Evolutionary conservation across 2,888 invertebrate genomes (phyloP).

Genomic region (Sarcophaga subvicina): DNA sequence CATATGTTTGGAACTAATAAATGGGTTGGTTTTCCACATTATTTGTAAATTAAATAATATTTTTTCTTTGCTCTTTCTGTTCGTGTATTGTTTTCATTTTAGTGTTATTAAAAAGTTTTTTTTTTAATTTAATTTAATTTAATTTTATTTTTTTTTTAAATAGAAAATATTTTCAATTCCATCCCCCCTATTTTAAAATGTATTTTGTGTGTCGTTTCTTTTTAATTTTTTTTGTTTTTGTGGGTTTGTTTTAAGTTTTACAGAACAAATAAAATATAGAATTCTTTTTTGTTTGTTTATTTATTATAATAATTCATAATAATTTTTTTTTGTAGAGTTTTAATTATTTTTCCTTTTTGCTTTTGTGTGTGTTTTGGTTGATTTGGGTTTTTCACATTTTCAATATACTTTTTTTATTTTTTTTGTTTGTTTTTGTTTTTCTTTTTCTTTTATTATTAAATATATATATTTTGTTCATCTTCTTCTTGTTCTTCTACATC

Average conservation of each 20-base stretch:
- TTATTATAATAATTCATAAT: conserved; percentile 22
- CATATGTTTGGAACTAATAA: background rate
- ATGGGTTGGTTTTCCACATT: background rate
- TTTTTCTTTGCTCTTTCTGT: background rate
- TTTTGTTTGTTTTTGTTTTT: conserved; percentile 1
- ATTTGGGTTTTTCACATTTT: background rate
- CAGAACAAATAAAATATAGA: conserved; percentile 40
- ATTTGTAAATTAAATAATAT: conserved; percentile 39
- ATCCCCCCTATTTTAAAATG: conserved; percentile 11
- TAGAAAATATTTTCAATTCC: conserved; percentile 55
- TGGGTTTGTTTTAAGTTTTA: background rate
- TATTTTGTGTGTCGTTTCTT: too few relatives aligned
- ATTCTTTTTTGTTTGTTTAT: background rate
- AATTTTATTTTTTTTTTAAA: background rate
- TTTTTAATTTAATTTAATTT: background rate
- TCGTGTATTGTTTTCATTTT: background rate
- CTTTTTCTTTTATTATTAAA: conserved; percentile 22
- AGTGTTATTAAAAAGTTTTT: background rate
- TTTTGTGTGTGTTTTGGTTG: background rate
- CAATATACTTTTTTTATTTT: background rate
- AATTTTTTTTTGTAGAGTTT: conserved; percentile 37
- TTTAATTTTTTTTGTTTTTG: conserved; percentile 5
- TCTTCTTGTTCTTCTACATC: background rate
- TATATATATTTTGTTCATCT: conserved; percentile 4
- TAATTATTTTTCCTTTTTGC: too few relatives aligned